A percentile compares a stretch with the other conserved stretches of the same genome.
Conservation (phyloP, 2,113 vertebrate genomes). For the Hippoglossus stenolepis region DNA sequence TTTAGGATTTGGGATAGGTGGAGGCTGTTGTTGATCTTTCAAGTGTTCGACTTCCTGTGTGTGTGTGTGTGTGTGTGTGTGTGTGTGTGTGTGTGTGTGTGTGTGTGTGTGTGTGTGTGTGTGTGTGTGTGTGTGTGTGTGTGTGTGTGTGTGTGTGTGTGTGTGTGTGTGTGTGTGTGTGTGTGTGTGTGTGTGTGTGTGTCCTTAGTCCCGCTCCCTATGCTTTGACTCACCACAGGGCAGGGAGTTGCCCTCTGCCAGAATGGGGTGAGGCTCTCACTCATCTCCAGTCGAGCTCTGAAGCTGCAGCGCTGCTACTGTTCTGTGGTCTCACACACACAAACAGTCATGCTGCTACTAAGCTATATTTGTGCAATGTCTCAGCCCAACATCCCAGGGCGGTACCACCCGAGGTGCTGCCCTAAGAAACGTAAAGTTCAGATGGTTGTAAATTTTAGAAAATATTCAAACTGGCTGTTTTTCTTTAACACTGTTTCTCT, state of each 20-base stretch:
- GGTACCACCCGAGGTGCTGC: slow-evolving; percentile 7
- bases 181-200: slow-evolving; percentile 5
- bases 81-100: not conserved
- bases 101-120: slow-evolving; percentile 6
- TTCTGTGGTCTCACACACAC: slow-evolving; percentile 43
- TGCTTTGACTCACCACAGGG: slow-evolving; percentile 76
- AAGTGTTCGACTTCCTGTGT: slow-evolving; percentile 23
- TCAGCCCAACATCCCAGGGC: slow-evolving; percentile 15
- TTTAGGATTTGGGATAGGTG: not conserved
- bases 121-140: not conserved
- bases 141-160: not conserved
- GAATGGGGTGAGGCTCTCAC: slow-evolving; percentile 73
- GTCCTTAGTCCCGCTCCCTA: slow-evolving; percentile 47
- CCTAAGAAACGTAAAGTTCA: slow-evolving; percentile 16
- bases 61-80: slow-evolving; percentile 3
- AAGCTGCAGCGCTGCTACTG: slow-evolving; percentile 29
- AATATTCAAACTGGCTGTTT: not conserved
- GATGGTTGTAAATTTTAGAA: not conserved
- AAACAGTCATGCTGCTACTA: slow-evolving; percentile 30
- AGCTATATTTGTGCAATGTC: slow-evolving; percentile 29
- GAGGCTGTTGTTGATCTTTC: slow-evolving; percentile 9
- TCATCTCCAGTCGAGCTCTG: slow-evolving; percentile 45
- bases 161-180: not conserved
- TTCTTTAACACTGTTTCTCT: not conserved
- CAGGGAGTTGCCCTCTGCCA: slow-evolving; percentile 73